Base-by-base conservation (phyloP, 2,113 vertebrate species). In the Cisticola juncidis region DNA sequence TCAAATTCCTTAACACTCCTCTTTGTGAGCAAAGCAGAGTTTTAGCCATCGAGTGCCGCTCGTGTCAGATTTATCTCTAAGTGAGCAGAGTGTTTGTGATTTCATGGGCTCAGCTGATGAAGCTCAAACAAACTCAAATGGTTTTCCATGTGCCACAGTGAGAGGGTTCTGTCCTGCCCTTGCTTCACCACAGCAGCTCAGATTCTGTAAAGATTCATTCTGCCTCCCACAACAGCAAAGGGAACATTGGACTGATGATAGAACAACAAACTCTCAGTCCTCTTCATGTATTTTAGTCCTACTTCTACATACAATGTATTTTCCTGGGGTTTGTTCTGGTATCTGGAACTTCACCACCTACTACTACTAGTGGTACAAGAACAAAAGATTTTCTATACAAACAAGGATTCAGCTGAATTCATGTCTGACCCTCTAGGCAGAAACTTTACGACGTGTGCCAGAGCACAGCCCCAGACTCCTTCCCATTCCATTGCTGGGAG, bases 361-460 rank as follows among this genome's bases (percentile, higher is more conserved):
- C 8, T 79, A 20, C 17, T 25, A 61, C 25, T 31, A 35, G 14
- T 6, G 11, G 28, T 9, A 64, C 7, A 54, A 79, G 40, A 81
- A 25, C 0, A 1, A 29, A 77, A 71, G 35, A 21, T 54, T 56
- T 77, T 31, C 40, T 38, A 24, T 21, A 35, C 11, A 86, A 92
- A 78, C 44, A 45, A 69, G 78, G 76, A 16, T 0, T 64, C 38
- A 91, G 69, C 24, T 28, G 24, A 68, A 62, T 61, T 72, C 20
- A 23, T 7, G 18, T 45, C 58, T 47, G 38, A 42, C 23, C 26
- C 78, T 76, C 51, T 51, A 62, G 69, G 40, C 11, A 61, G 51
- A 83, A 83, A 73, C 11, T 25, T 24, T 10, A 20, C 17, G 6
- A 3, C 0, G 0, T n/a, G 38, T 47, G 72, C 42, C n/a, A 64